Conservation (phyloP, 2,888 invertebrate species). For the Cerceris ruficornis region DNA sequence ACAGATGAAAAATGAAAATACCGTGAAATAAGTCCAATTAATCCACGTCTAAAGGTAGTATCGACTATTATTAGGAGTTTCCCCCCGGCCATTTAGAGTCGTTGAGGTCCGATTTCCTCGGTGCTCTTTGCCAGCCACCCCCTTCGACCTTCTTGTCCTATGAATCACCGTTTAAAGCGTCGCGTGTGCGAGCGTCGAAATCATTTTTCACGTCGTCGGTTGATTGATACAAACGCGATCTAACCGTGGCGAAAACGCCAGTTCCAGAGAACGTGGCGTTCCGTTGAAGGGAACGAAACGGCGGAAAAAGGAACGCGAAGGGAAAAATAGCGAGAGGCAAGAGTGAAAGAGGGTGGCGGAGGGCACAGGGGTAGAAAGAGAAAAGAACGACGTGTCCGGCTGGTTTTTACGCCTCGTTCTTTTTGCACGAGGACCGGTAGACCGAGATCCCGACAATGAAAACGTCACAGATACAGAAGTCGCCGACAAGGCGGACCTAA, state of each 20-base stretch:
- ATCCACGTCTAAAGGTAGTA: conserved; percentile 58
- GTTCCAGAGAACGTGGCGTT: conserved; percentile 32
- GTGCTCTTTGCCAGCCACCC: conserved; percentile 17
- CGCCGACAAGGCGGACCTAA: conserved; percentile 45
- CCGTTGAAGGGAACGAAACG: conserved; percentile 11
- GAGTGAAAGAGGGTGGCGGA: neutral
- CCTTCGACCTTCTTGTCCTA: conserved; percentile 45
- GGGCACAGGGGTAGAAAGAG: neutral
- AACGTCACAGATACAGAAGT: conserved; percentile 23
- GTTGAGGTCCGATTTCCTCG: conserved; percentile 20
- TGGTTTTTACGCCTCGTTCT: conserved; percentile 49
- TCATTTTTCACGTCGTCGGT: conserved; percentile 75
- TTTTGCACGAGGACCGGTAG: conserved; percentile 9
- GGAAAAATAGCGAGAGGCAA: neutral
- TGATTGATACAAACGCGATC: conserved; percentile 76
- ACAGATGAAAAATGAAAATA: conserved; percentile 28
- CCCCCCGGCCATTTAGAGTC: neutral
- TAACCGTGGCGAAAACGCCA: conserved; percentile 42
- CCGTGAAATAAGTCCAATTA: conserved; percentile 61
- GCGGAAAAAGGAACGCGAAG: neutral
- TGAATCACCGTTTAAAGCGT: conserved; percentile 73
- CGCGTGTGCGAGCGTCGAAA: conserved; percentile 69
- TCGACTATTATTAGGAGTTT: conserved; percentile 33
- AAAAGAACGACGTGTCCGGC: conserved; percentile 45
- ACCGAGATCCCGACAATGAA: conserved; percentile 28